Conservation (phyloP, 2,888 invertebrate species). For the Drosophila falleni region DNA sequence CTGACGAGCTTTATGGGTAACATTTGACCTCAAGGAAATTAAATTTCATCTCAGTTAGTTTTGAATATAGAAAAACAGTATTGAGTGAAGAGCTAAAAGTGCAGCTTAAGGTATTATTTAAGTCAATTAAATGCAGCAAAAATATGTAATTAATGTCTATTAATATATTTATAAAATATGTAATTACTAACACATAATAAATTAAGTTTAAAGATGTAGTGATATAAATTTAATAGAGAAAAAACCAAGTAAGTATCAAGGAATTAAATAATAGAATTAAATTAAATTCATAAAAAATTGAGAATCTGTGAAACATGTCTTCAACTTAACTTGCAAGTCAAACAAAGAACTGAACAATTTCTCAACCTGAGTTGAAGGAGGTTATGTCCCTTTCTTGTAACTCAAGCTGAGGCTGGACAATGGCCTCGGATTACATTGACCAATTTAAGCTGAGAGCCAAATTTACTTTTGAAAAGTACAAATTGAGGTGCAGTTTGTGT, state of each 20-base stretch:
- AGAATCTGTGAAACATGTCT: neutral
- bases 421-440: conserved; percentile 77
- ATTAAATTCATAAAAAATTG: neutral
- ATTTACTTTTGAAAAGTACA: conserved; percentile 66
- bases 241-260: no score
- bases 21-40: conserved; percentile 63
- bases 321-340: neutral
- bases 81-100: neutral
- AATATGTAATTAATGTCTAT: neutral
- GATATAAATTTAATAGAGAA: no score
- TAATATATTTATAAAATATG: neutral
- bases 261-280: neutral
- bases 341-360: conserved; percentile 29
- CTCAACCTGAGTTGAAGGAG: conserved; percentile 41
- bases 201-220: no score
- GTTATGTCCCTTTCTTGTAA: conserved; percentile 42
- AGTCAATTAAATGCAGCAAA: conserved; percentile 10
- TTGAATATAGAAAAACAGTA: conserved; percentile 3
- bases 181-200: no score
- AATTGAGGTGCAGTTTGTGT: conserved; percentile 49
- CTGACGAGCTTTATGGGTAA: conserved; percentile 48
- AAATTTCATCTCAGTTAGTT: conserved; percentile 44
- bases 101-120: conserved; percentile 4
- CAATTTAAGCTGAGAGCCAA: conserved; percentile 56
- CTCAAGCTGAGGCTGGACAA: conserved; percentile 47